These are phyloP conservation scores for Dryoscopus gambensis DNA, from an alignment of 2,113 vertebrate species.

Conservation along the genomic window DNA sequence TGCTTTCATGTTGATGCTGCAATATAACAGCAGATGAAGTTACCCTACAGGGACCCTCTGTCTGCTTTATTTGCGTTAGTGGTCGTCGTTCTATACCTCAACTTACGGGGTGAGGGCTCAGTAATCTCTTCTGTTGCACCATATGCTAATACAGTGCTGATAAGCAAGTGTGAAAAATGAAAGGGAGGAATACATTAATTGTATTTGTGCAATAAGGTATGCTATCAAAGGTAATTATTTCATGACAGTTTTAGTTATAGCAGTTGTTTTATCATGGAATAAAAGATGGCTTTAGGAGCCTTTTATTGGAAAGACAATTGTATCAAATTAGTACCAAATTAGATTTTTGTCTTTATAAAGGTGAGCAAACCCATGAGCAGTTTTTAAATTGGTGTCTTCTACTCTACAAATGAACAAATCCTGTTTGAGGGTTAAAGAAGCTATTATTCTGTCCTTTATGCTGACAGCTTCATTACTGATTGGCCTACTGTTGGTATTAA, in stretches of 20 bases:
- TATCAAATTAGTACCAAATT: constrained; percentile 82
- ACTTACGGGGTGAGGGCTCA: neutral
- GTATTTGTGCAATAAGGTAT: constrained; percentile 72
- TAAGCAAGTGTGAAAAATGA: constrained; percentile 70
- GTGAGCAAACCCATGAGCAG: constrained; percentile 81
- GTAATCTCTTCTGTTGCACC: constrained; percentile 49
- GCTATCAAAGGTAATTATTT: constrained; percentile 76
- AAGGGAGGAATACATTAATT: constrained; percentile 72
- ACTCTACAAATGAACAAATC: constrained; percentile 76
- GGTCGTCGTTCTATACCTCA: neutral
- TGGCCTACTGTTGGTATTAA: constrained; percentile 78
- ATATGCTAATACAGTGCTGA: constrained; percentile 67
- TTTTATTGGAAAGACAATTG: constrained; percentile 80
- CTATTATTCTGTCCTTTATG: constrained; percentile 82
- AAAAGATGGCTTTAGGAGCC: constrained; percentile 74
- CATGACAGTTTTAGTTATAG: constrained; percentile 74
- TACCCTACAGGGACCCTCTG: constrained; percentile 29
- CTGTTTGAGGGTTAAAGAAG: constrained; percentile 82
- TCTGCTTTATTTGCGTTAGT: neutral
- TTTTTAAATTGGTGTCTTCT: constrained; percentile 78
- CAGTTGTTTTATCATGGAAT: constrained; percentile 78
- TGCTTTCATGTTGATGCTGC: neutral
- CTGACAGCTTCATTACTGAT: constrained; percentile 80
- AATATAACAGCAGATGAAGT: constrained; percentile 12
- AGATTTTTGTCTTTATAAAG: constrained; percentile 83